Evolutionary conservation across 2,888 invertebrate species (phyloP), one percentile per base, ranked within the genome.

Genomic region (Craniophora ligustri): DNA sequence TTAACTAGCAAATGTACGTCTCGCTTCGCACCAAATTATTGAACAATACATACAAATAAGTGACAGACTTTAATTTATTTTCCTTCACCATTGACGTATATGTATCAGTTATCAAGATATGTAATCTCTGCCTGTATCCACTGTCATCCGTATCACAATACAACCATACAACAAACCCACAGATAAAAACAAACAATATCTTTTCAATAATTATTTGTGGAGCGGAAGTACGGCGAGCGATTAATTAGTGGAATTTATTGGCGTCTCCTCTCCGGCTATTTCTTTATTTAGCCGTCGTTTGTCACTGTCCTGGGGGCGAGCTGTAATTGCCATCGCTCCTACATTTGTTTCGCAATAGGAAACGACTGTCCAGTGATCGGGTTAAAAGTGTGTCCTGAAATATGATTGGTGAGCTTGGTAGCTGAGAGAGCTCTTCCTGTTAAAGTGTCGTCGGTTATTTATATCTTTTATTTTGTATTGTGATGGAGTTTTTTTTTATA

Each of bases 271-370:
- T 68, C 63, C 47, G 60, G 67, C 60, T 67, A 64, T 76, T 74
- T 75, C 70, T 78, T 81, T 81, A 72, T 78, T 75, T 78, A 71
- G 70, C 46, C 51, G 47, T 75, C 81, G 70, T 82, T 80, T 78
- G 62, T 82, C 80, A 77, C 60, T 58, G 76, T 78, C 79, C 30
- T 49, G 46, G 56, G 50, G 23, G 68, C 53, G 49, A 50, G 36
- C 38, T 46, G 74, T 62, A 55, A 73, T 70, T 63, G 66, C 60
- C 54, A 56, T 63, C 62, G 57, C 39, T 48, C 10, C 35, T 54
- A 50, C 45, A 48, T 58, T 55, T 40, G 39, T 49, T 35, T 35
- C 15, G 39, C 40, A 32, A 21, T 7, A 39, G 30, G 31, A 36
- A 19, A 14, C 5, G 19, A 45, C 60, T 23, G 36, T 41, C 15